Conservation (phyloP, 1,140 invertebrate species). For the Bombus vancouverensis region DNA sequence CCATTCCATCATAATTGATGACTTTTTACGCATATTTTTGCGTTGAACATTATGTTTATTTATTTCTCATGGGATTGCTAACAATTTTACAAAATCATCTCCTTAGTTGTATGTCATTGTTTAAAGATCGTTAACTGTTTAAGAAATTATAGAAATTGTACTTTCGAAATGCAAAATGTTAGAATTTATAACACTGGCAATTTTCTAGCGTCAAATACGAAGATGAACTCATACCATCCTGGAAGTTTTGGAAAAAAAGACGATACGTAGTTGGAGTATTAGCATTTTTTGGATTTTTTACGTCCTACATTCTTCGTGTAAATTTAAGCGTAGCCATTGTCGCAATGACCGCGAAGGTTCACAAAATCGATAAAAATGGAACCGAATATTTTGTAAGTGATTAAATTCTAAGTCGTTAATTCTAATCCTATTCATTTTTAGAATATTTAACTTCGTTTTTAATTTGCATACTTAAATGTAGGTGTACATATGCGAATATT, state of each 20-base stretch:
- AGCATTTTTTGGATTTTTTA: conserved; percentile 94
- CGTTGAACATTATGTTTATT: background rate
- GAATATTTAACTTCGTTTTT: background rate
- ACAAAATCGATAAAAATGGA: conserved; percentile 79
- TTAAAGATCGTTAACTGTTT: background rate
- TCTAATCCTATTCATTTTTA: too few species aligned
- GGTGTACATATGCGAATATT: background rate
- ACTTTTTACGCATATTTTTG: background rate
- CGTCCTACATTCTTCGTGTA: conserved; percentile 92
- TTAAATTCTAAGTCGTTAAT: background rate
- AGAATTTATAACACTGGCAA: background rate
- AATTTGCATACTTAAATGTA: background rate
- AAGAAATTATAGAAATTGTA: background rate
- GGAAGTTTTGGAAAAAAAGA: conserved; percentile 87
- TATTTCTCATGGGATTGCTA: background rate
- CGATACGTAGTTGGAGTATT: conserved; percentile 89
- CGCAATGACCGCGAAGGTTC: conserved; percentile 85
- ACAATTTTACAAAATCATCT: background rate
- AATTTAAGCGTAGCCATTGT: conserved; percentile 95
- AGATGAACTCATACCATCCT: conserved; percentile 82
- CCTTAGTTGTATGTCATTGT: background rate
- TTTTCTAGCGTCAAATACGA: conserved; percentile 81
- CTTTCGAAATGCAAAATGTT: background rate
- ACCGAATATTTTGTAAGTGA: conserved; percentile 82
- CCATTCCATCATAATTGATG: background rate